A percentile compares a stretch with the other conserved stretches of the same genome.
These are phyloP conservation scores for Lasioglossum albipes DNA, from an alignment of 1,140 invertebrate genomes.

Conservation along the genomic window DNA sequence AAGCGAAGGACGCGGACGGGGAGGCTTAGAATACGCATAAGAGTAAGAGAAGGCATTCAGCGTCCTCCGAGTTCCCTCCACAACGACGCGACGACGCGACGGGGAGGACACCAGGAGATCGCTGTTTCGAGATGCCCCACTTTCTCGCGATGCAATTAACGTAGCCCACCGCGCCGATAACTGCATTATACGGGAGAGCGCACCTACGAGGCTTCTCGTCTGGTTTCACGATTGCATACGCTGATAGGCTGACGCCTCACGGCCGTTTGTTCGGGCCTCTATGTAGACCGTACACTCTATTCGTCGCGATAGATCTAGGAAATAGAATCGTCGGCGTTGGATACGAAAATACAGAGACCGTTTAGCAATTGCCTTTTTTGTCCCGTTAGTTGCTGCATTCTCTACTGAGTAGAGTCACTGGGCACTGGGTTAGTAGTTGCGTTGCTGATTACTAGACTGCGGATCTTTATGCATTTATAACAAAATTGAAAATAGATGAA, in stretches of 20 bases:
- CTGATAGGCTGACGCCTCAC: conserved; percentile 43
- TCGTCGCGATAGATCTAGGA: neutral
- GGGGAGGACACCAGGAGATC: conserved; percentile 40
- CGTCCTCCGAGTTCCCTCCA: conserved; percentile 3
- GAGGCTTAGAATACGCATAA: conserved; percentile 11
- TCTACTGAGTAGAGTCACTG: too few species aligned
- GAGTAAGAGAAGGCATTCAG: neutral
- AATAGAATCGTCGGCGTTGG: neutral
- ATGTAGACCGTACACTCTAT: conserved; percentile 21
- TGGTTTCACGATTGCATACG: conserved; percentile 59
- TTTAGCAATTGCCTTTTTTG: neutral
- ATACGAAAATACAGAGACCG: neutral
- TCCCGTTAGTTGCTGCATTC: too few species aligned
- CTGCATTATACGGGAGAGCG: conserved; percentile 59
- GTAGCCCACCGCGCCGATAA: conserved; percentile 56
- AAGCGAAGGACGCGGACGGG: neutral
- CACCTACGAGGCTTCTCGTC: conserved; percentile 42
- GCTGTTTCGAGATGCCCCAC: conserved; percentile 58
- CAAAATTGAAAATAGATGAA: too few species aligned
- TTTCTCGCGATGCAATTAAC: conserved; percentile 54
- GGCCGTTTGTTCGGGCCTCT: conserved; percentile 11
- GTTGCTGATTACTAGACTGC: too few species aligned
- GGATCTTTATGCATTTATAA: too few species aligned
- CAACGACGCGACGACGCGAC: neutral
- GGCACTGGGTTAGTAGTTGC: too few species aligned